Evolutionary conservation across 2,113 vertebrate genomes (phyloP), one percentile per base, ranked within the genome.

Genomic region (Phaethornis superciliosus): DNA sequence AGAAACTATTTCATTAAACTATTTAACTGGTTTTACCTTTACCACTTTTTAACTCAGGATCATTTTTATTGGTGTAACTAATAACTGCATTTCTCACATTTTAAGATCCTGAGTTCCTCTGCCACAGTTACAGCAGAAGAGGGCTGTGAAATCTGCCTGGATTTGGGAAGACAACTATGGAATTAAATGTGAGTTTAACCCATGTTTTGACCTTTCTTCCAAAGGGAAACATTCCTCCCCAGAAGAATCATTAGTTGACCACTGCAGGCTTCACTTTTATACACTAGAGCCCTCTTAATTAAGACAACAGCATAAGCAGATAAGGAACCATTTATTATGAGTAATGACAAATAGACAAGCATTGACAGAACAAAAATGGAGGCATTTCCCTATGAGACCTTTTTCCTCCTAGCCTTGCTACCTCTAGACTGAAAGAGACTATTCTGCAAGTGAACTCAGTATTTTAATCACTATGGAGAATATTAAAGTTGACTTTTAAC

Each of bases 181-280:
- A 65, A 88, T 81, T 70, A 81, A 88, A 63, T 83, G 59, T n/a
- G 56, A 71, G 9, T 71, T 95, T 94, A 94, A 90, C 76, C 55
- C 67, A 3, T 22, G 20, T 47, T 91, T 78, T 90, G 85, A 92
- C 82, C 68, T 85, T 90, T 92, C n/a, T 52, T 44, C 30, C 44
- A 60, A 18, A 67, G 64, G n/a, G 64, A 81, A 82, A 81, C 16
- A 78, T 74, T 80, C 19, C 81, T 83, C 74, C 82, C 72, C 83
- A 85, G 56, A 90, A 78, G 94, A 74, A 77, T 51, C 37, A 60
- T 88, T 71, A 77, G 72, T 10, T 83, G 82, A 70, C 58, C 83
- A 68, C 44, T 78, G 68, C 64, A 78, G 37, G 32, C 80, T 88
- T 86, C 68, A 55, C 28, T 93, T 52, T 44, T 81, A 78, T 71